These are phyloP conservation scores for Endomychus coccineus DNA, from an alignment of 2,888 invertebrate species.

Conservation along the genomic window DNA sequence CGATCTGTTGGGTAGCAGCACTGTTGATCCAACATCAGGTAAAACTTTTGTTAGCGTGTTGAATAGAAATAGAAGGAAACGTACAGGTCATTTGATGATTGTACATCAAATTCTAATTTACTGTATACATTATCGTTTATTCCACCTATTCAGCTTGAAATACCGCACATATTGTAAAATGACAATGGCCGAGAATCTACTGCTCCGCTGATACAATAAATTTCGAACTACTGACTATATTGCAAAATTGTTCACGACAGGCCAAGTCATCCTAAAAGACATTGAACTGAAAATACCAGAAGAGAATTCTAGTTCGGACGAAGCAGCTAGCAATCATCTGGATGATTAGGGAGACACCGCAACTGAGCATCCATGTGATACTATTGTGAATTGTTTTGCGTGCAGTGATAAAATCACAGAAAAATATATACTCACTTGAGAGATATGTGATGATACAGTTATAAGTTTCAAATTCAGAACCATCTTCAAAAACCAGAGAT, in stretches of 20 bases:
- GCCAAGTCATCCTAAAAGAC: conserved; percentile 20
- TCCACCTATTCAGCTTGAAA: too few relatives aligned
- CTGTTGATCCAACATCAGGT: too few relatives aligned
- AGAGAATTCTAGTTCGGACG: too few relatives aligned
- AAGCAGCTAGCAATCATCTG: conserved; percentile 4
- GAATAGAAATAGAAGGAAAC: too few relatives aligned
- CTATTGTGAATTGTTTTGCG: conserved; percentile 3
- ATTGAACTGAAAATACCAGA: too few relatives aligned
- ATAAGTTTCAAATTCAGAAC: conserved; percentile 7
- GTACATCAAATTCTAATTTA: too few relatives aligned
- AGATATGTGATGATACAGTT: conserved; percentile 7
- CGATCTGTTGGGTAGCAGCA: too few relatives aligned
- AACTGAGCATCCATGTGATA: conserved; percentile 1
- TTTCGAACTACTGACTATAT: conserved; percentile 14
- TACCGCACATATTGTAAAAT: conserved; percentile 18
- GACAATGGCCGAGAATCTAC: conserved; percentile 23
- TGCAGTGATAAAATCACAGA: conserved; percentile 6
- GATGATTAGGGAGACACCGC: conserved; percentile 1
- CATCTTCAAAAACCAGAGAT: conserved; percentile 10
- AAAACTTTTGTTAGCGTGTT: too few relatives aligned
- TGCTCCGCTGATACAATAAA: conserved; percentile 23
- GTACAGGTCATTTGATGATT: too few relatives aligned
- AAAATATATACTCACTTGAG: conserved; percentile 8
- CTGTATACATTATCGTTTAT: too few relatives aligned
- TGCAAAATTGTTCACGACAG: conserved; percentile 14